A percentile compares a stretch with the other conserved stretches of the same genome.
Conservation (phyloP, 2,113 vertebrate species). For the Ramphastos sulfuratus region DNA sequence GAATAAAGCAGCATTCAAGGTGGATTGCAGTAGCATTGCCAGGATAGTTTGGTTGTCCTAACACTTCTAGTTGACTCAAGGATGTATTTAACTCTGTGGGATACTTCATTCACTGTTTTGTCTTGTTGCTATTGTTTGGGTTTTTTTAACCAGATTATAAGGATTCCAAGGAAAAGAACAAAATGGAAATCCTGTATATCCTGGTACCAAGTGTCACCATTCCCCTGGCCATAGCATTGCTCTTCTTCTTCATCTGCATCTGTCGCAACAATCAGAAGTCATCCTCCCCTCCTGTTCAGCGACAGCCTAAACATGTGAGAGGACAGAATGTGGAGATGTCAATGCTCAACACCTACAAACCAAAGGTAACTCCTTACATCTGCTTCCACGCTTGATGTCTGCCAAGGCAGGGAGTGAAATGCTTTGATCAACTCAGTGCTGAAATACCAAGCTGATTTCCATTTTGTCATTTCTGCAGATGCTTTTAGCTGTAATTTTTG, state of each 20-base stretch:
- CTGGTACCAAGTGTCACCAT: slow-evolving; percentile 95
- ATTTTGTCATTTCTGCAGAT: background rate
- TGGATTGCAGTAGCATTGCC: background rate
- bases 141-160: slow-evolving; percentile 80
- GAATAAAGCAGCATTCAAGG: background rate
- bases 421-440: background rate
- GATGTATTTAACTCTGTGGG: background rate
- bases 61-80: background rate
- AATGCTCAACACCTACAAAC: slow-evolving; percentile 94
- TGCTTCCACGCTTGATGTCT: background rate
- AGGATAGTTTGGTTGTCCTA: background rate
- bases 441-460: background rate
- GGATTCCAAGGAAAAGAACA: slow-evolving; percentile 90
- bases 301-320: slow-evolving; percentile 91
- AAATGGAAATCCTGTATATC: slow-evolving; percentile 97
- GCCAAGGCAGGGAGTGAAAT: background rate
- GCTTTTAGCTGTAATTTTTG: background rate
- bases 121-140: background rate
- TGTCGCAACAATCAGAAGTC: slow-evolving; percentile 97
- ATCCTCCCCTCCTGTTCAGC: slow-evolving; percentile 81
- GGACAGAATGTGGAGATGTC: slow-evolving; percentile 99
- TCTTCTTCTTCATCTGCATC: slow-evolving; percentile 98
- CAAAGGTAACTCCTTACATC: slow-evolving; percentile 80
- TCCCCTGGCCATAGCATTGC: slow-evolving; percentile 90
- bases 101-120: background rate